Evolutionary conservation across 2,797 vertebrate genomes (phyloP).

Genomic region (Hemibagrus guttatus): DNA sequence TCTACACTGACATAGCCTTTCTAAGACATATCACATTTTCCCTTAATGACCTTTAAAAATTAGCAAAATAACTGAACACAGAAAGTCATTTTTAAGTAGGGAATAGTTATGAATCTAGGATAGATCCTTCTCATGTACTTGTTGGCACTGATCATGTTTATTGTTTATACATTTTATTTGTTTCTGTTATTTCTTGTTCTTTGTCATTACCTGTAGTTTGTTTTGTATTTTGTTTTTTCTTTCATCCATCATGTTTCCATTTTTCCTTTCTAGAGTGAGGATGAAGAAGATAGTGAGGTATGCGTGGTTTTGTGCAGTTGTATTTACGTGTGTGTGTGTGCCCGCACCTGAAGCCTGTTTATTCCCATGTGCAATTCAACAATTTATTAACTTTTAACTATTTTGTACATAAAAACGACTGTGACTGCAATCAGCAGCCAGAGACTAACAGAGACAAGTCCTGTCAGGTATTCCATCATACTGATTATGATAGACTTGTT

Average conservation of each 20-base stretch:
- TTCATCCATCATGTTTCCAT: slow-evolving; percentile 4
- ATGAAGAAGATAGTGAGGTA: slow-evolving; percentile 92
- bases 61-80: neutral
- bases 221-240: neutral
- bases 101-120: neutral
- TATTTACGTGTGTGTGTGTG: slow-evolving; percentile 22
- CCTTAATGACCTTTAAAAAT: neutral
- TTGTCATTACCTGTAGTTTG: neutral
- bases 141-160: neutral
- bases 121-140: slow-evolving; percentile 29
- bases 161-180: neutral
- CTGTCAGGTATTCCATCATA: slow-evolving; percentile 4
- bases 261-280: slow-evolving; percentile 83
- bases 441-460: slow-evolving; percentile 12
- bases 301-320: slow-evolving; percentile 14
- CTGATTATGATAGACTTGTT: slow-evolving; percentile 5
- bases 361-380: neutral
- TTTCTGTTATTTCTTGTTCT: neutral
- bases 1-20: neutral
- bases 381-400: neutral
- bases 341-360: neutral
- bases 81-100: neutral
- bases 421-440: neutral
- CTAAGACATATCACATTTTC: neutral
- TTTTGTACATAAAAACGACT: neutral